A percentile compares a stretch with the other conserved stretches of the same genome.
phyloP scores from a whole-genome alignment of 2,888 invertebrate genomes.

The Prosopocoilus inquinatus region DNA sequence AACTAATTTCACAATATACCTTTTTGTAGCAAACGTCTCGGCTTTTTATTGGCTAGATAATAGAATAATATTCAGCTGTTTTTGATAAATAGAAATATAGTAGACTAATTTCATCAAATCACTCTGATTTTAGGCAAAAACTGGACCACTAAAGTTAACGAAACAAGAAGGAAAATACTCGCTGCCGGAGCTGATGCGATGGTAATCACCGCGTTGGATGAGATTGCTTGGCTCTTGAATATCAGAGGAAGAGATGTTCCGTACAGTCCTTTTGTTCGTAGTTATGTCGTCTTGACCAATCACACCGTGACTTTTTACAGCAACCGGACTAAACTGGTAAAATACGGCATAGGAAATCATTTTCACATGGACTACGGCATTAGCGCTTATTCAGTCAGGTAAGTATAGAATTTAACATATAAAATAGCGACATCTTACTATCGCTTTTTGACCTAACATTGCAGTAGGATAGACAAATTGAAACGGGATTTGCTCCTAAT shows the following conservation, averaged over 20 bases:
- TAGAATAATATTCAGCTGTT: too few relatives aligned
- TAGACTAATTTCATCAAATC: too few relatives aligned
- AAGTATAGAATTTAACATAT: slow-evolving; percentile 37
- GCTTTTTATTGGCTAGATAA: too few relatives aligned
- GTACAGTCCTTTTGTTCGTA: slow-evolving; percentile 75
- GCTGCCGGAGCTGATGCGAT: slow-evolving; percentile 70
- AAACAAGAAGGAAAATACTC: slow-evolving; percentile 63
- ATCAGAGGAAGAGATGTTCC: slow-evolving; percentile 83
- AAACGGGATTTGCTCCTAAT: too few relatives aligned
- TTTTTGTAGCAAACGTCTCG: too few relatives aligned
- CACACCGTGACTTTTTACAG: slow-evolving; percentile 69
- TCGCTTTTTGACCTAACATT: too few relatives aligned
- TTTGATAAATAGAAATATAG: too few relatives aligned
- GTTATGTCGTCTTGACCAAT: slow-evolving; percentile 69
- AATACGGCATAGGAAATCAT: slow-evolving; percentile 47
- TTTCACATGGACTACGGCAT: slow-evolving; percentile 59
- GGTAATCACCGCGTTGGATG: slow-evolving; percentile 82
- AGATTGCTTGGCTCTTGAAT: slow-evolving; percentile 86
- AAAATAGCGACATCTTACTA: too few relatives aligned
- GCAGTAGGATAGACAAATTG: too few relatives aligned
- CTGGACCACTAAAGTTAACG: slow-evolving; percentile 75
- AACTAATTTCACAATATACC: too few relatives aligned
- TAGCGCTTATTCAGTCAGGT: slow-evolving; percentile 64
- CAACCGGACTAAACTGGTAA: slow-evolving; percentile 61
- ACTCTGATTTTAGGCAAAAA: slow-evolving; percentile 53